These are phyloP conservation scores for Myopa tessellatipennis DNA, from an alignment of 2,888 invertebrate species.

Conservation along the genomic window DNA sequence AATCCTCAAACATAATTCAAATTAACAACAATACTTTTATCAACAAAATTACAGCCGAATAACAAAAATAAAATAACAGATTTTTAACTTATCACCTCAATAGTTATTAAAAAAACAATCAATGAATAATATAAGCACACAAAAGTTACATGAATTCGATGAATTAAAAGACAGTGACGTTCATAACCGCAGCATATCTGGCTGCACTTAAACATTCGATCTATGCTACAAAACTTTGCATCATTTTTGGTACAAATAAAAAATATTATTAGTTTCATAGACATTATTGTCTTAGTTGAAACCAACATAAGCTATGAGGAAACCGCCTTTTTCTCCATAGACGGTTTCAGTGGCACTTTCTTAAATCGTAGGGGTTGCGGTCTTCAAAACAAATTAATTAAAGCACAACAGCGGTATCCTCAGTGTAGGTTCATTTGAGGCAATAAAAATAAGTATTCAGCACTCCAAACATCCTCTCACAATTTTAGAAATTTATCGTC, in stretches of 20 bases:
- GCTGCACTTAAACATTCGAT: neutral
- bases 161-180: neutral
- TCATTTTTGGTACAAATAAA: neutral
- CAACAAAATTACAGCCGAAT: neutral
- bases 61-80: no score
- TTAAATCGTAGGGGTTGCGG: no score
- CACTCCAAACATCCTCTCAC: no score
- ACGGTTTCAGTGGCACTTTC: no score
- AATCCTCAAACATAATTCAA: neutral
- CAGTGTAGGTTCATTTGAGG: no score
- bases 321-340: neutral
- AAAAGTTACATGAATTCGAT: no score
- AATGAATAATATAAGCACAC: no score
- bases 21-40: neutral
- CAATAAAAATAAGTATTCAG: no score
- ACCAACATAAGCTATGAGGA: conserved; percentile 13
- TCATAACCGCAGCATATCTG: no score
- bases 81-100: neutral
- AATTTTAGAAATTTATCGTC: no score
- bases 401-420: no score
- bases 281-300: conserved; percentile 5
- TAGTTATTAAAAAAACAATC: neutral
- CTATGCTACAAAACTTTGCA: neutral
- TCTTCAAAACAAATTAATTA: no score
- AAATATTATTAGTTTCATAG: neutral